Base-by-base conservation (phyloP, 2,113 vertebrate genomes). In the Carassius gibelio region DNA sequence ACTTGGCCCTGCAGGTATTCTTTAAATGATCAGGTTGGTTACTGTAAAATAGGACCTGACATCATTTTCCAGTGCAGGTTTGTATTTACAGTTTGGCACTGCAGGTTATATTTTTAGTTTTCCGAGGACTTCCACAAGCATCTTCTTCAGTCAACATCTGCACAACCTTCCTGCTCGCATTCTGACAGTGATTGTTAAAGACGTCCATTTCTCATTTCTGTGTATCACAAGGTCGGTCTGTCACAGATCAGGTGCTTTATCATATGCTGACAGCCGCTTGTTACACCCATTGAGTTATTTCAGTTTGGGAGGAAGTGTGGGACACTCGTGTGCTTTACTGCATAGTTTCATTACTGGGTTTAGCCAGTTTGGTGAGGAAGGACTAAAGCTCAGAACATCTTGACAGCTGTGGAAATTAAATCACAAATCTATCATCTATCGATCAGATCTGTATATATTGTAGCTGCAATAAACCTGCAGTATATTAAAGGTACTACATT, bases 111-210 rank as follows among this genome's bases (percentile, higher is more conserved):
- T 26, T 36, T 77, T 59, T 19, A 10, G 15, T 19, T 76, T 34
- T 48, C 1, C 21, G n/a, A 10, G 3, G 48, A 48, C 50, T 26
- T 81, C 78, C 57, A 10, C n/a, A 81, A 81, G 30, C 14, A 81
- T 81, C 61, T 71, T 68, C 45, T 34, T 15, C 45, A 69, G 26
- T 19, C n/a, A 82, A 82, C 45, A 82, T 82, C 62, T 21, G 69
- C 62, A 26, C 61, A 34, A 69, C 21, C 57, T 80, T 80, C 36
- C 26, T 81, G 42, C 62, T 81, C 0, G 2, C 45, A 11, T 64
- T 52, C 79, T 82, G 80, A 82, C 80, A 82, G 64, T 82, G 62
- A 82, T 82, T 68, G 80, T 71, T 82, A 71, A 52, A 71, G 62
- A 82, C 19, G 11, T 82, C 80, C 62, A 82, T 71, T 81, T 81